phyloP scores from a whole-genome alignment of 1,140 invertebrate genomes.

The Monomorium pharaonis region DNA sequence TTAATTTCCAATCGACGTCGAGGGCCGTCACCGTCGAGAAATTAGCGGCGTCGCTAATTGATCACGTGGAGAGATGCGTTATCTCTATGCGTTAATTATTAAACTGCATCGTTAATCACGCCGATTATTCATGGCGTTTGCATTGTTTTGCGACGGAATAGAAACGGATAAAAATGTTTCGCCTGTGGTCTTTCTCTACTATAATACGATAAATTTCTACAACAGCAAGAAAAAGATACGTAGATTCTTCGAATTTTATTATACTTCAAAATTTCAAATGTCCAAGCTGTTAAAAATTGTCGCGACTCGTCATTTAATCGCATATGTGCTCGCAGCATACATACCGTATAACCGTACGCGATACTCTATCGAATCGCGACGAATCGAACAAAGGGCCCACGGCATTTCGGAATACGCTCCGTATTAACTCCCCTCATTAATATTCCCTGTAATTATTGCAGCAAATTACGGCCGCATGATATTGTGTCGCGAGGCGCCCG shows the following conservation, averaged over 20 bases:
- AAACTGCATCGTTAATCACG: slow-evolving; percentile 39
- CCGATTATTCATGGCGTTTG: not conserved
- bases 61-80: slow-evolving; percentile 21
- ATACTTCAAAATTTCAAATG: not conserved
- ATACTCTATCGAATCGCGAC: slow-evolving; percentile 40
- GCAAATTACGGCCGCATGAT: slow-evolving; percentile 42
- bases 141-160: not conserved
- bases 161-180: not conserved
- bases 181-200: not conserved
- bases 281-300: not conserved
- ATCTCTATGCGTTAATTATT: slow-evolving; percentile 34
- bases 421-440: slow-evolving; percentile 54
- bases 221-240: not conserved
- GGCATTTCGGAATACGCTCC: slow-evolving; percentile 11
- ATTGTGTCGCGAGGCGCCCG: slow-evolving; percentile 40
- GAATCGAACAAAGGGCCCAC: slow-evolving; percentile 11
- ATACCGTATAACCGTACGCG: not conserved
- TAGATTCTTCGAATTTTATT: not conserved
- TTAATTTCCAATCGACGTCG: slow-evolving; percentile 48
- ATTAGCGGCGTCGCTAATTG: slow-evolving; percentile 41
- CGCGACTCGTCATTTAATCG: not conserved
- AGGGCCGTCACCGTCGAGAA: slow-evolving; percentile 31
- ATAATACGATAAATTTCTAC: not conserved
- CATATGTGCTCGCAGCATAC: no score
- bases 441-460: slow-evolving; percentile 50